A percentile compares a stretch with the other conserved stretches of the same genome.
phyloP scores from a whole-genome alignment of 2,888 invertebrate species.

The Xanthia togata region DNA sequence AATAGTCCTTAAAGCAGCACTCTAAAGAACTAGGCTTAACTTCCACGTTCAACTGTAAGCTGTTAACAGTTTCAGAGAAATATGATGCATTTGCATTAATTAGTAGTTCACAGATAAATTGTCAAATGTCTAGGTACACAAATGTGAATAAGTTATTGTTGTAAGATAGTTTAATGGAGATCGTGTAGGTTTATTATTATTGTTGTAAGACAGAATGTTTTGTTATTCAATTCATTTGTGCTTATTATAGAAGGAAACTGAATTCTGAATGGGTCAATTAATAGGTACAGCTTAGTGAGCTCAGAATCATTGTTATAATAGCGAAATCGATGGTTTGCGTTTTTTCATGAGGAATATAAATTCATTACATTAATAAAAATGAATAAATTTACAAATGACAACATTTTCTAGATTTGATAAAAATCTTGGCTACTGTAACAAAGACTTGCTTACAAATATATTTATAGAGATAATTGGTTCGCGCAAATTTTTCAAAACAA shows the following conservation, averaged over 20 bases:
- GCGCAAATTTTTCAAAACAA: constrained; percentile 5
- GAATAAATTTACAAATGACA: too few relatives aligned
- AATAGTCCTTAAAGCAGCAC: constrained; percentile 44
- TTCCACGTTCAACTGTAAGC: constrained; percentile 30
- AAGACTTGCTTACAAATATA: not conserved
- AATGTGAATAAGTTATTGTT: constrained; percentile 1
- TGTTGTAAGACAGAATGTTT: not conserved
- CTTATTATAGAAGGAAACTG: not conserved
- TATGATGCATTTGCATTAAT: constrained; percentile 41
- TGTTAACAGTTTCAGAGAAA: constrained; percentile 37
- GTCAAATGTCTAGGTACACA: constrained; percentile 18
- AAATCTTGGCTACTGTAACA: not conserved
- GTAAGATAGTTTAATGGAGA: not conserved
- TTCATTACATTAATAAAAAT: not conserved
- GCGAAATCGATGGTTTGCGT: not conserved
- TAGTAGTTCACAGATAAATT: constrained; percentile 26
- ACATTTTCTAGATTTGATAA: not conserved
- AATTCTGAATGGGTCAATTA: not conserved
- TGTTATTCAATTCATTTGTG: not conserved
- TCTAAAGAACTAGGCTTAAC: constrained; percentile 41
- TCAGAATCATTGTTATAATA: not conserved
- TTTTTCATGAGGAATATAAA: not conserved
- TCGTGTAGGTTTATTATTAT: not conserved
- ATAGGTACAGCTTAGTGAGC: not conserved
- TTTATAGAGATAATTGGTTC: not conserved